Conservation (phyloP, 2,113 vertebrate species). For the Chinchilla lanigera region DNA sequence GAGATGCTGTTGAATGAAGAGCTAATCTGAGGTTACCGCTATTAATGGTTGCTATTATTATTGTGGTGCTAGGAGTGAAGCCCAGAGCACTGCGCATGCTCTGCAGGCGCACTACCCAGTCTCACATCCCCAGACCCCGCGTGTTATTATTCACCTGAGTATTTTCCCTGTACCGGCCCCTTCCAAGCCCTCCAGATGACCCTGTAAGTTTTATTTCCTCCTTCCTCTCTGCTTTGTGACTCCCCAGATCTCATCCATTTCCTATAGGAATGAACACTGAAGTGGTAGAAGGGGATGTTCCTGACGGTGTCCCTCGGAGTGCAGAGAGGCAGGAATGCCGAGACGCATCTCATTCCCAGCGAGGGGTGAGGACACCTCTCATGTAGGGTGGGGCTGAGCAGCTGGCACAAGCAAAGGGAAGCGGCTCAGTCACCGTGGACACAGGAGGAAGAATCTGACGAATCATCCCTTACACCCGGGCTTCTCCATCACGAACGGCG, state of each 20-base stretch:
- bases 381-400: not conserved
- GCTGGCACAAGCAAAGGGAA: not conserved
- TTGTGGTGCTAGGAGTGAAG: not conserved
- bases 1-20: not conserved
- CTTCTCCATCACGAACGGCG: not conserved
- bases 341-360: not conserved
- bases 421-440: not conserved
- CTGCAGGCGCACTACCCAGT: not conserved
- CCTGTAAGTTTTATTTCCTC: not conserved
- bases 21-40: not conserved
- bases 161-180: not conserved
- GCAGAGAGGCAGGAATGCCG: not conserved
- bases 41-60: not conserved
- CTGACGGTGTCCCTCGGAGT: not conserved
- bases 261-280: not conserved
- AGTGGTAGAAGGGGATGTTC: not conserved
- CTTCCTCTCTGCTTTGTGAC: not conserved
- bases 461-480: not conserved
- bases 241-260: not conserved
- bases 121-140: not conserved
- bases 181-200: not conserved
- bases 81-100: too few species aligned
- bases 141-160: not conserved
- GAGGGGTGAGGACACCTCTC: accelerated
- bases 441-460: not conserved